These are phyloP conservation scores for Varecia variegata DNA, from an alignment of 2,797 vertebrate genomes.

Conservation along the genomic window DNA sequence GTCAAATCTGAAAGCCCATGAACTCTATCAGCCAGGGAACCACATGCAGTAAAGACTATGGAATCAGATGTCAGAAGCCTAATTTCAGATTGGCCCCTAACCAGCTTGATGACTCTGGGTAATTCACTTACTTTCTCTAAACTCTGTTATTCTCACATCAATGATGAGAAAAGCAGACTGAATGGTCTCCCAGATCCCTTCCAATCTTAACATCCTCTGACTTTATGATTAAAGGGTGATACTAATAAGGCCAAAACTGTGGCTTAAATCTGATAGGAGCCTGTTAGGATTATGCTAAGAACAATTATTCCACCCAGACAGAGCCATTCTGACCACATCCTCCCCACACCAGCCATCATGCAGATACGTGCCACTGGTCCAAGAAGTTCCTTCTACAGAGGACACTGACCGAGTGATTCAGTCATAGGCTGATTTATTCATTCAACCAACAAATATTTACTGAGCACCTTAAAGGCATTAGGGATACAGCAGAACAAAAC, in stretches of 20 bases:
- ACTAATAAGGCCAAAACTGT: background rate
- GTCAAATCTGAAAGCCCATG: conserved; percentile 16
- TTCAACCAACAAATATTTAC: conserved; percentile 34
- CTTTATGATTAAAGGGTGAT: background rate
- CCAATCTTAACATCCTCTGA: background rate
- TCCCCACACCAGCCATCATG: background rate
- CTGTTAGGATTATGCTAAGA: background rate
- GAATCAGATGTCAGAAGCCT: background rate
- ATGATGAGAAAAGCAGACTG: background rate
- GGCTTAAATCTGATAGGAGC: background rate
- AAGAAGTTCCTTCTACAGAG: background rate
- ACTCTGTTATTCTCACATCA: background rate
- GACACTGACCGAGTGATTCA: background rate
- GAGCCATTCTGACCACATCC: background rate
- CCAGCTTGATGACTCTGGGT: background rate
- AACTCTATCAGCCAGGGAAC: background rate
- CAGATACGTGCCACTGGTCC: background rate
- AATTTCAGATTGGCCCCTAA: background rate
- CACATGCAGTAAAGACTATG: background rate
- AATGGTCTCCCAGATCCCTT: background rate
- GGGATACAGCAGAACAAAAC: background rate
- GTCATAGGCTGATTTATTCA: background rate
- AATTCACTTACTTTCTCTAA: background rate
- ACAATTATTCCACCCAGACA: background rate
- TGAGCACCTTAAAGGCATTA: background rate